These are phyloP conservation scores for Gastrophysa polygoni DNA, from an alignment of 2,888 invertebrate species.

Conservation along the genomic window DNA sequence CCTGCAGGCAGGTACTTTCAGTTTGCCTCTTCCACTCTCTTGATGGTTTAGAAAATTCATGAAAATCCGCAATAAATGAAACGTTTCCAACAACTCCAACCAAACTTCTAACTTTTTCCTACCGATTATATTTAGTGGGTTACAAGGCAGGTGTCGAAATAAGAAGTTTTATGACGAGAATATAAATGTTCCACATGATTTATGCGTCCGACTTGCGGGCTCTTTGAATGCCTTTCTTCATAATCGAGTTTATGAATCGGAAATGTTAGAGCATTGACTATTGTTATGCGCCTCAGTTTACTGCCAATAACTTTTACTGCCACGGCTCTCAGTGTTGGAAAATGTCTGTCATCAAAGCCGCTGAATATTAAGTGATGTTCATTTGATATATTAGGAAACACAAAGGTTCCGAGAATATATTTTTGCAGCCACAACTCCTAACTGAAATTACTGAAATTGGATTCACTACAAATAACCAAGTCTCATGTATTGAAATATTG, in stretches of 20 bases:
- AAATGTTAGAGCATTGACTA: conserved; percentile 1
- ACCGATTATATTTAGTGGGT: too few relatives aligned
- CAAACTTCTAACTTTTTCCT: too few relatives aligned
- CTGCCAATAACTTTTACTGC: not conserved
- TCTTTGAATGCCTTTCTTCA: not conserved
- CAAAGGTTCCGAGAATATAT: not conserved
- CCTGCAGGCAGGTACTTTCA: too few relatives aligned
- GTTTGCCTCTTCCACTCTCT: too few relatives aligned
- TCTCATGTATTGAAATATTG: too few relatives aligned
- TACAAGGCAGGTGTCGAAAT: not conserved
- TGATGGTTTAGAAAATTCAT: too few relatives aligned
- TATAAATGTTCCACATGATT: not conserved
- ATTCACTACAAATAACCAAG: too few relatives aligned
- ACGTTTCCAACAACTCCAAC: too few relatives aligned
- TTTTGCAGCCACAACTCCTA: not conserved
- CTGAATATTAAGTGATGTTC: conserved; percentile 10
- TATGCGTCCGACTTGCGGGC: not conserved
- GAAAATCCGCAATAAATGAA: too few relatives aligned
- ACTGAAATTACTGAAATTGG: not conserved
- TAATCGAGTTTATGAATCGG: not conserved
- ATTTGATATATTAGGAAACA: not conserved
- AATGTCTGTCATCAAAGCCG: conserved; percentile 11
- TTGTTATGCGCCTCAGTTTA: not conserved
- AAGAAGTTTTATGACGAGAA: not conserved
- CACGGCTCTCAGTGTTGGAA: not conserved